Percentiles rank a stretch among this genome's conserved stretches.
These are phyloP conservation scores for Carassius carassius DNA, from an alignment of 2,113 vertebrate genomes.

Conservation along the genomic window DNA sequence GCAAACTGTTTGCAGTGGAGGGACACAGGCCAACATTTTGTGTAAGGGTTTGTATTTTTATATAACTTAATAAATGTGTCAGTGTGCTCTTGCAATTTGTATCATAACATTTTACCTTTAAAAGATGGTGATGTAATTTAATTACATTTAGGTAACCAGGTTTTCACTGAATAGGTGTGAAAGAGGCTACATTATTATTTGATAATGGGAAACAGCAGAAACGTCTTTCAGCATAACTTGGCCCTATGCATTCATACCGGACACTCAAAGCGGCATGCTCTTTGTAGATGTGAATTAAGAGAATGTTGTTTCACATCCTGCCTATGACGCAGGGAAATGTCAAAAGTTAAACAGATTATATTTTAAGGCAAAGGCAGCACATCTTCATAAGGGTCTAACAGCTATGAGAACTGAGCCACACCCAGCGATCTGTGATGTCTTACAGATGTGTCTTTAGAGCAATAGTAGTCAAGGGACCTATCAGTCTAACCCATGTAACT, in stretches of 20 bases:
- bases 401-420: background rate
- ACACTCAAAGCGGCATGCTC: background rate
- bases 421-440: background rate
- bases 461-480: conserved; percentile 13
- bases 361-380: background rate
- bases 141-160: conserved; percentile 16
- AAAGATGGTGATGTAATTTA: conserved; percentile 1
- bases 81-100: background rate
- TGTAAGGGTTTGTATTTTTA: background rate
- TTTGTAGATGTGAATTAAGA: conserved; percentile 4
- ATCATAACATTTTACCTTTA: background rate
- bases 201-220: background rate
- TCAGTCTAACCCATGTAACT: conserved; percentile 1
- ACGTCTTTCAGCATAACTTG: background rate
- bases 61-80: background rate
- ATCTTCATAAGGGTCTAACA: background rate
- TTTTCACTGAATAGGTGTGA: background rate
- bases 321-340: background rate
- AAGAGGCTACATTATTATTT: background rate
- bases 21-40: background rate
- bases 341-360: background rate
- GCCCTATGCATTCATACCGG: background rate
- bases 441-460: conserved; percentile 30
- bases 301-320: conserved; percentile 12
- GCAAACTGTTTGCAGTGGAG: background rate